Evolutionary conservation across 2,113 vertebrate genomes (phyloP).

Genomic region (Canis aureus): DNA sequence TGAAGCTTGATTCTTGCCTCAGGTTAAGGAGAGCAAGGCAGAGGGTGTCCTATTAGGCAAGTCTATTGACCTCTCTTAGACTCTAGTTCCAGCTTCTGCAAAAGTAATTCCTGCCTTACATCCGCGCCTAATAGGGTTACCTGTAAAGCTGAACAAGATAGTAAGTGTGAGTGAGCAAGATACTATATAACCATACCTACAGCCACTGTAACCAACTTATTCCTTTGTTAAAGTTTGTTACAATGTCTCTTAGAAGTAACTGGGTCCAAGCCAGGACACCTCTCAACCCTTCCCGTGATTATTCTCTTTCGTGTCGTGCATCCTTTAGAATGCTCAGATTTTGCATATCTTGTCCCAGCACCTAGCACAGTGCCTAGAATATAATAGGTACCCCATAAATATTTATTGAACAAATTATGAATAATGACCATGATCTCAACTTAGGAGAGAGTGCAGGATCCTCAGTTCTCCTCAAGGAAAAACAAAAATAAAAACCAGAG

Average conservation of each 20-base stretch:
- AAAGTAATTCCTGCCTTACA: not conserved
- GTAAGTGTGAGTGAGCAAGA: not conserved
- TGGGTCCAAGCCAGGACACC: not conserved
- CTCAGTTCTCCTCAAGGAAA: not conserved
- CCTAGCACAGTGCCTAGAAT: not conserved
- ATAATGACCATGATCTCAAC: not conserved
- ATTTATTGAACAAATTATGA: slow-evolving; percentile 38
- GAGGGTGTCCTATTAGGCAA: not conserved
- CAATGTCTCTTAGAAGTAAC: not conserved
- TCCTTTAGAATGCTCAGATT: not conserved
- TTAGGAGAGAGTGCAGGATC: not conserved
- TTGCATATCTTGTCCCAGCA: not conserved
- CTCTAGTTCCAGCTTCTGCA: not conserved
- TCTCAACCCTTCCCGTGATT: not conserved
- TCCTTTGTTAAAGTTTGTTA: not conserved
- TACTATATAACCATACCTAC: not conserved
- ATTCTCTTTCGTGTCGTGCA: not conserved
- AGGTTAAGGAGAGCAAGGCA: not conserved
- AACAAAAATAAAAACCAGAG: not conserved
- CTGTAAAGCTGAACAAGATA: slow-evolving; percentile 11
- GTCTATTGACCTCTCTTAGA: not conserved
- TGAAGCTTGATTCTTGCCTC: not conserved
- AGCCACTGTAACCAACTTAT: not conserved
- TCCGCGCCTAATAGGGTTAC: not conserved
- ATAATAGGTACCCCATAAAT: not conserved